A percentile compares a stretch with the other conserved stretches of the same genome.
Evolutionary conservation across 1,140 invertebrate species (phyloP).

Genomic region (Aplysia californica): DNA sequence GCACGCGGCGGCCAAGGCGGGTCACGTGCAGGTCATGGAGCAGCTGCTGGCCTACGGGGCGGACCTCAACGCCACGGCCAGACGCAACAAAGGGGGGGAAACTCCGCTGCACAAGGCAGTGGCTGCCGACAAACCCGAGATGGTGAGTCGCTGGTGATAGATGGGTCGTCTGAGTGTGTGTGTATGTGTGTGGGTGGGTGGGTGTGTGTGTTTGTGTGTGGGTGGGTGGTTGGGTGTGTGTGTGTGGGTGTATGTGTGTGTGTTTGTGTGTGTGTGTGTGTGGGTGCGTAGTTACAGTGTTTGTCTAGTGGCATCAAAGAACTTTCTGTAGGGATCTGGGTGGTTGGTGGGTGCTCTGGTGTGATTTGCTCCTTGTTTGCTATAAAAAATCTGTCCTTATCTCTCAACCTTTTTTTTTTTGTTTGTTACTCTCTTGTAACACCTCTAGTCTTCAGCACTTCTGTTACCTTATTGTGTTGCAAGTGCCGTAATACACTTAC

Average conservation of each 20-base stretch:
- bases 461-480: not conserved
- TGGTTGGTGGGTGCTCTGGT: too few species aligned
- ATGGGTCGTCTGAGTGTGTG: too few species aligned
- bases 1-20: constrained; percentile 2
- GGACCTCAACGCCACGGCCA: not conserved
- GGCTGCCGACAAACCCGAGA: constrained; percentile 4
- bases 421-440: too few species aligned
- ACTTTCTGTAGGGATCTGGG: too few species aligned
- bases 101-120: constrained; percentile 23
- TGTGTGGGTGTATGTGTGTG: too few species aligned
- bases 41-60: constrained; percentile 12
- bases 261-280: too few species aligned
- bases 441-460: too few species aligned
- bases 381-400: not conserved
- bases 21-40: constrained; percentile 13
- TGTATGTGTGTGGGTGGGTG: too few species aligned
- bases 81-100: not conserved
- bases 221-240: too few species aligned
- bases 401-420: too few species aligned
- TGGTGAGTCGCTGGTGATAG: constrained; percentile 13
- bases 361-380: too few species aligned
- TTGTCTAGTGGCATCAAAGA: not conserved
- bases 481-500: not conserved
- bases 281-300: not conserved
- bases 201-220: too few species aligned